Evolutionary conservation across 2,113 vertebrate genomes (phyloP), one percentile per base, ranked within the genome.

Genomic region (Jacana jacana): DNA sequence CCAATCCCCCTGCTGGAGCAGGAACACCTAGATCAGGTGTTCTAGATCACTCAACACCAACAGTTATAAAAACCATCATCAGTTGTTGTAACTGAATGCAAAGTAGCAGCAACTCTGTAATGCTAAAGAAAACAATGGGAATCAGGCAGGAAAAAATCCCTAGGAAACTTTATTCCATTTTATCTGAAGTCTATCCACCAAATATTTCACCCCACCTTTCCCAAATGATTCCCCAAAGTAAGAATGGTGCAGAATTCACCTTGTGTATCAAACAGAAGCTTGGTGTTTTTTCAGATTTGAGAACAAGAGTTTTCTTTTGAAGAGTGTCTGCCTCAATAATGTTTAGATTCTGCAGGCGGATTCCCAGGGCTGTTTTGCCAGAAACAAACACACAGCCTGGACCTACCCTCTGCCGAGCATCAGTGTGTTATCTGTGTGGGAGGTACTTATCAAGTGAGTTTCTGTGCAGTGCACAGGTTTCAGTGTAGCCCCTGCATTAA

Each of bases 361-460:
- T 90, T 88, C 48, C 57, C 79, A 79, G 57, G 2, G 0, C 39
- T 88, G 51, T 76, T 93, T 79, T 85, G 42, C 66, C 64, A 87
- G 73, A 75, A 79, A 35, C 30, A 76, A 35, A 12, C 30, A 28
- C 24, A 2, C 7, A 77, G 24, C 44, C 13, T 0, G 0, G n/a
- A 33, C 40, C 23, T 33, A 9, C 33, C 19, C 42, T 58, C 4
- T 72, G 28, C 40, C 0, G 1, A 69, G 12, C 33, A 35, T 31
- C 4, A 7, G 48, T 11, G 54, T 0, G 0, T 81, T 80, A 22
- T 31, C 35, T 0, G 0, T 9, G 61, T 65, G 73, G 88, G 57
- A 70, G 46, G 30, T 33, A 2, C 6, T 16, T 54, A 40, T 60
- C 9, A 3, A 12, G n/a, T 5, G 72, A 35, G 40, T 52, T 63